Percentiles rank a stretch among this genome's conserved stretches.
These are phyloP conservation scores for Acropora tenuis DNA, from an alignment of 64 coral and sea anemone genomes.

Conservation along the genomic window DNA sequence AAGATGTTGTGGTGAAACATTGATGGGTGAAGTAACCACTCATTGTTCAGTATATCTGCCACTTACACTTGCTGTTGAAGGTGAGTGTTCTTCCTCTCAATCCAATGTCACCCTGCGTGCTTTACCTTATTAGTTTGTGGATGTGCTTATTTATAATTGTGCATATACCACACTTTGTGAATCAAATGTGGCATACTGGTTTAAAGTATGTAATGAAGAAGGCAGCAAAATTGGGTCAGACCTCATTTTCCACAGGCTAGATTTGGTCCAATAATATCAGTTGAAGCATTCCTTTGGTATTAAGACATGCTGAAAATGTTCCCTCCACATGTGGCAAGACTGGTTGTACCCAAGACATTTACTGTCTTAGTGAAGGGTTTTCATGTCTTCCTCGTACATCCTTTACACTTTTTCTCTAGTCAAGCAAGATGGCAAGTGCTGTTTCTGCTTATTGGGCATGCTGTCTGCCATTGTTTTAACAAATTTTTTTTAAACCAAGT, in stretches of 20 bases:
- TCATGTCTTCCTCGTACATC: background rate
- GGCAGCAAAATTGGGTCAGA: no score
- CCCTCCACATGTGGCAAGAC: no score
- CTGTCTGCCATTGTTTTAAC: background rate
- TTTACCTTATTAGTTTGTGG: background rate
- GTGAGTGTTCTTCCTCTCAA: background rate
- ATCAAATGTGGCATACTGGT: no score
- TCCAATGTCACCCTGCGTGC: background rate
- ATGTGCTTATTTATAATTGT: background rate
- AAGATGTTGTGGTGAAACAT: no score
- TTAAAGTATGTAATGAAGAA: no score
- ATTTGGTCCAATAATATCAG: no score
- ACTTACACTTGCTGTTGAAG: background rate
- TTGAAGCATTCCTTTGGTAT: no score
- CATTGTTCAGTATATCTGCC: background rate
- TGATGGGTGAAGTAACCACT: no score
- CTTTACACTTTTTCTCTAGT: background rate
- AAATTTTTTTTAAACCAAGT: background rate
- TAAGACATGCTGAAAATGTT: no score
- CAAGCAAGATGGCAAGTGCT: background rate
- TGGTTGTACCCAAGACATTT: no score
- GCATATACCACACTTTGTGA: background rate
- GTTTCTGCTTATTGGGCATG: background rate
- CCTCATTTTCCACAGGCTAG: no score
- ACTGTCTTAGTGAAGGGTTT: background rate